Base-by-base conservation (phyloP, 2,797 vertebrate species). In the Echiichthys vipera region DNA sequence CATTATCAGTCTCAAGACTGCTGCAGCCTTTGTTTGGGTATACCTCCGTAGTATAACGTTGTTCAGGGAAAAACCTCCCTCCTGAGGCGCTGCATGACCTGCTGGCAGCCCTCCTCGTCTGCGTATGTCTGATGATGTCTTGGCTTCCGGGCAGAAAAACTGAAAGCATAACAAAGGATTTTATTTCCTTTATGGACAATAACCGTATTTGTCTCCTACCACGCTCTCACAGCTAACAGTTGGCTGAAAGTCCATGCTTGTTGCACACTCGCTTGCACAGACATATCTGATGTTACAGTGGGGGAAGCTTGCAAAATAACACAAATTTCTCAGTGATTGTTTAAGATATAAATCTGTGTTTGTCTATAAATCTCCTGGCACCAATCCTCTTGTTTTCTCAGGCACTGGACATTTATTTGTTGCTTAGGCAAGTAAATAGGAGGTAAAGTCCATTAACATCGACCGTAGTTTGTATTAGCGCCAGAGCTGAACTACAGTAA, bases 151-250 rank as follows among this genome's bases (percentile, higher is more conserved):
- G 53, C 74, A 55, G 13, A 71, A 32, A n/a, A 71, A 55, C 65
- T 74, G 68, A 86, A 89, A 84, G 78, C 76, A 83, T 74, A 87
- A 88, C 81, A 91, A 89, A 89, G 50, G 83, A 83, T 83, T 91
- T 89, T 7, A 65, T 79, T 74, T 59, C 71, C 67, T 39, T 40
- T 50, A 45, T 70, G 5, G 58, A 73, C 71, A 74, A 59, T 73
- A 79, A 74, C 65, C 67, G 80, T 80, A 79, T 84, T 80, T 86
- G 55, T 80, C 45, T 74, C 66, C 50, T 2, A 17, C 20, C 25
- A 14, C 27, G 10, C 63, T 69, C 56, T n/a, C 27, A 20, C 6
- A 18, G 57, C 70, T 30, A 37, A 47, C 2, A 49, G 32, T 29
- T 53, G 30, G 20, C 47, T 17, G 63, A 66, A 47, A 55, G 29